Conservation (phyloP, 2,797 vertebrate species). For the Gouania willdenowi region DNA sequence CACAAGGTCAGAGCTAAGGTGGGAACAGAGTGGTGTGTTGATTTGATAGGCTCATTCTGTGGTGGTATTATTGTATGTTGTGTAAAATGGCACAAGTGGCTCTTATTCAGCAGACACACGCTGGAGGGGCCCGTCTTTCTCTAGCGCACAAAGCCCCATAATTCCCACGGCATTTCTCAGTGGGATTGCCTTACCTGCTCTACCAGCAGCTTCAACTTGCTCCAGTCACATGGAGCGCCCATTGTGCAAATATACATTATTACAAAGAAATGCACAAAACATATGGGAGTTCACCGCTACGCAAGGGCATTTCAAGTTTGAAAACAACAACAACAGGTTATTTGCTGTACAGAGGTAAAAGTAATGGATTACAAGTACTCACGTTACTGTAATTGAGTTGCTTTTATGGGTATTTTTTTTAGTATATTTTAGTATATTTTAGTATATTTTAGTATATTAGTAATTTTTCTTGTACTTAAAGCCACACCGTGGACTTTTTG, state of each 20-base stretch:
- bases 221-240: conserved; percentile 11
- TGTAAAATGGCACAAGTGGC: conserved; percentile 73
- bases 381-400: no score
- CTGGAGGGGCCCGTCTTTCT: conserved; percentile 63
- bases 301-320: no score
- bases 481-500: no score
- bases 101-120: conserved; percentile 74
- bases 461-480: no score
- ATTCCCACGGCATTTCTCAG: conserved; percentile 76
- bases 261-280: neutral
- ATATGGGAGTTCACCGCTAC: conserved; percentile 1
- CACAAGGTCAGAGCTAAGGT: conserved; percentile 36
- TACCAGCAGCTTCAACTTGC: conserved; percentile 32
- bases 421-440: no score
- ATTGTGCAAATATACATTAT: neutral
- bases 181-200: conserved; percentile 68
- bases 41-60: conserved; percentile 44
- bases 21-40: conserved; percentile 34
- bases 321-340: no score
- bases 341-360: no score
- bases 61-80: conserved; percentile 56
- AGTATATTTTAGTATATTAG: no score
- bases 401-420: no score
- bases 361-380: no score
- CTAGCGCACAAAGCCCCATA: conserved; percentile 58